Evolutionary conservation across 2,113 vertebrate genomes (phyloP).

Genomic region (Chlamydotis undulata): DNA sequence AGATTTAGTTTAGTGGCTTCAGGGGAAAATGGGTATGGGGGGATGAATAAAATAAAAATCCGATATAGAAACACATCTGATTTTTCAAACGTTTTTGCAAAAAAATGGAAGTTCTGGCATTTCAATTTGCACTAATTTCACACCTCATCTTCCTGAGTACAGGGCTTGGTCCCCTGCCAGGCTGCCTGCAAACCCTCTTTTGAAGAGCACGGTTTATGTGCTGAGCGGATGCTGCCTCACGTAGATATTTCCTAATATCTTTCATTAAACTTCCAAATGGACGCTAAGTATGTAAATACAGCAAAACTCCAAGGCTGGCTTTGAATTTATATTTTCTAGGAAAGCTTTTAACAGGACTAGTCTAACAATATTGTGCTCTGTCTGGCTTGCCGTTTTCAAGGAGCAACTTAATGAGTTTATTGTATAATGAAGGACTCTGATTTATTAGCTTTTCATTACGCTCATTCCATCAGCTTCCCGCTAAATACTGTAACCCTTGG

Average conservation of each 20-base stretch:
- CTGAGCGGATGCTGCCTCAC: conserved; percentile 16
- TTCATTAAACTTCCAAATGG: conserved; percentile 58
- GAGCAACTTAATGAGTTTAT: conserved; percentile 65
- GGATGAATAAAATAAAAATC: conserved; percentile 31
- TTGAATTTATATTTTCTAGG: conserved; percentile 46
- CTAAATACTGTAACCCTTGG: conserved; percentile 70
- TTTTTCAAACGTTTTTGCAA: conserved; percentile 45
- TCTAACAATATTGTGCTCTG: not conserved
- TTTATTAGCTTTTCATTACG: conserved; percentile 74
- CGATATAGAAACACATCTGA: not conserved
- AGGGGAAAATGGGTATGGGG: not conserved
- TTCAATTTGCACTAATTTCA: conserved; percentile 62
- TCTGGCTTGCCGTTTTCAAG: conserved; percentile 28
- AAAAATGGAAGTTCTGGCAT: conserved; percentile 39
- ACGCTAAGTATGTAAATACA: conserved; percentile 40
- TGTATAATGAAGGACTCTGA: conserved; percentile 66
- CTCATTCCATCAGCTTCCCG: conserved; percentile 64
- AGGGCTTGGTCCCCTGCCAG: conserved; percentile 49
- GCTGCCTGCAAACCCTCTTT: conserved; percentile 10
- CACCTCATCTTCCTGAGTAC: conserved; percentile 35
- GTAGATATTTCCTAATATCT: conserved; percentile 45
- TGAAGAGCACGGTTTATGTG: not conserved
- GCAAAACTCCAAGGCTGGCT: conserved; percentile 31
- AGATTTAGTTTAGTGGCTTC: conserved; percentile 33
- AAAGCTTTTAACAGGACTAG: conserved; percentile 41